Conservation (phyloP, 2,113 vertebrate genomes). For the Arenaria interpres region DNA sequence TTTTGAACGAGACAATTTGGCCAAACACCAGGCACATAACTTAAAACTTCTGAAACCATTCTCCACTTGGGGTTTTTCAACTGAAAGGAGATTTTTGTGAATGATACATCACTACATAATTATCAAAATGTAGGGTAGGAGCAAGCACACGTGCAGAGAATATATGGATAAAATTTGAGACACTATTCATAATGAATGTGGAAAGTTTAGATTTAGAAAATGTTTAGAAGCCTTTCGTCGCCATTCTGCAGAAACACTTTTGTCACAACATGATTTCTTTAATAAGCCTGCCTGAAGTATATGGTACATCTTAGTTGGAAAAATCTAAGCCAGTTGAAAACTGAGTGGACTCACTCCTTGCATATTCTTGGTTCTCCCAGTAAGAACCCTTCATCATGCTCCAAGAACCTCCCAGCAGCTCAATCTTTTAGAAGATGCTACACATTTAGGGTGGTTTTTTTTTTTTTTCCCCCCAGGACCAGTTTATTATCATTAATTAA, state of each 20-base stretch:
- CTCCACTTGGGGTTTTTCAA: neutral
- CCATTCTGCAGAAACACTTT: neutral
- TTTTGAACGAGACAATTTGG: neutral
- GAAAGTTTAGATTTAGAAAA: neutral
- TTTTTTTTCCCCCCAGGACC: neutral
- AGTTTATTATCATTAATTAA: neutral
- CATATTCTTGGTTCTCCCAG: neutral
- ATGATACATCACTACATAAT: neutral
- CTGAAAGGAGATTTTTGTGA: neutral
- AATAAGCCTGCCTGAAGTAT: neutral
- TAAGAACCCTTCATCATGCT: neutral
- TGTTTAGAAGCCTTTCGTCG: neutral
- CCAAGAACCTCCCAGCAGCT: neutral
- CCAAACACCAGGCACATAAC: neutral
- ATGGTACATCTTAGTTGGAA: neutral
- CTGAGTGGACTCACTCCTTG: neutral
- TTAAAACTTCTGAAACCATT: neutral
- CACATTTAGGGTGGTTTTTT: fast-evolving
- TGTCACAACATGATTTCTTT: neutral
- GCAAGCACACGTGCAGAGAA: neutral
- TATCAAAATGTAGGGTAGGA: neutral
- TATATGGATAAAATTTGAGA: neutral
- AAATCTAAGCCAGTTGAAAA: neutral
- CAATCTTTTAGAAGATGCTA: neutral
- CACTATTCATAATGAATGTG: neutral